phyloP scores from a whole-genome alignment of 2,888 invertebrate species.

The Platycheirus albimanus region DNA sequence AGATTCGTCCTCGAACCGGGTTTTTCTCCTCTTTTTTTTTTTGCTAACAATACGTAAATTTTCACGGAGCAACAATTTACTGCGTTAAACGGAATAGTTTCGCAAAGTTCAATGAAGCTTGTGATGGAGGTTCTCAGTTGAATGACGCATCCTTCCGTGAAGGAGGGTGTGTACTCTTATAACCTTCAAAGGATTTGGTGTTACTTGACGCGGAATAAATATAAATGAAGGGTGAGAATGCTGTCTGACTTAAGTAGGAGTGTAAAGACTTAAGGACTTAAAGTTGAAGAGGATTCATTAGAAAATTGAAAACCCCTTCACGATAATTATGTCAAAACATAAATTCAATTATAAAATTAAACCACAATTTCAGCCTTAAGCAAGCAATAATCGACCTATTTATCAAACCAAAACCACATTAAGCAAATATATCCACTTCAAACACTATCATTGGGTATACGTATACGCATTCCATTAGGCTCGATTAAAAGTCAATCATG shows the following conservation, averaged over 20 bases:
- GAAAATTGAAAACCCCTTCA: too few species aligned
- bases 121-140: background rate
- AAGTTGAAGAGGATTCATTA: background rate
- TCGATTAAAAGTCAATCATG: slow-evolving; percentile 10
- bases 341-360: slow-evolving; percentile 4
- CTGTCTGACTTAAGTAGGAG: background rate
- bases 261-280: background rate
- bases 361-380: background rate
- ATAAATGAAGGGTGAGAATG: background rate
- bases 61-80: background rate
- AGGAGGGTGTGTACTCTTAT: background rate
- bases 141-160: background rate
- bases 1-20: background rate
- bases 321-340: too few species aligned
- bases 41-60: background rate
- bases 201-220: background rate
- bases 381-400: background rate
- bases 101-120: slow-evolving; percentile 9
- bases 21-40: background rate
- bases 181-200: too few species aligned
- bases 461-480: background rate
- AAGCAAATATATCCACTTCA: background rate
- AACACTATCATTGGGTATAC: too few species aligned
- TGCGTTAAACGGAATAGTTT: slow-evolving; percentile 22
- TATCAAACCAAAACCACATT: slow-evolving; percentile 4